Percentiles rank a stretch among this genome's conserved stretches.
Conservation (phyloP, 2,113 vertebrate genomes). For the Corythoichthys intestinalis region DNA sequence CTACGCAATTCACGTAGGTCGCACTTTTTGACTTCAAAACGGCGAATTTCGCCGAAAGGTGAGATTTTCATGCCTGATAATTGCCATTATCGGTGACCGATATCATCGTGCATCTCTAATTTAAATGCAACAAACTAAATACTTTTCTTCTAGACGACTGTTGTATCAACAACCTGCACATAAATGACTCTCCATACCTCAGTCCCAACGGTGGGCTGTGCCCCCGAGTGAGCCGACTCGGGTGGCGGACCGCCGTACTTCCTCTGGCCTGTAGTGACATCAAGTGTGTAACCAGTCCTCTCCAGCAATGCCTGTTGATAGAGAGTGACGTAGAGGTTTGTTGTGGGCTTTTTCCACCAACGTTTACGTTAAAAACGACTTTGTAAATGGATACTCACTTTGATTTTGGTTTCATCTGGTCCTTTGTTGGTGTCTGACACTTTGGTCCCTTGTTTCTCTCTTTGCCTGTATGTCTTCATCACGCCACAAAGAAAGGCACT, state of each 20-base stretch:
- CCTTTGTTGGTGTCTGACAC: constrained; percentile 98
- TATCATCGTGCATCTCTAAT: background rate
- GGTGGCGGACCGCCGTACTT: constrained; percentile 98
- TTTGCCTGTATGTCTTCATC: constrained; percentile 99
- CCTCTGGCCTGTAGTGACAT: constrained; percentile 98
- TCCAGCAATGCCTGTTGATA: constrained; percentile 87
- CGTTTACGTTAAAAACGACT: background rate
- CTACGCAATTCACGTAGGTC: no score
- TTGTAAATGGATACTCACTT: constrained; percentile 71
- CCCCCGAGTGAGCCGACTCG: constrained; percentile 88
- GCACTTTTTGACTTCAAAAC: no score
- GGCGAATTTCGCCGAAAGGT: no score
- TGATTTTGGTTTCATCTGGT: constrained; percentile 99
- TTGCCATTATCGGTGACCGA: no score
- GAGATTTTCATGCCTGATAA: no score
- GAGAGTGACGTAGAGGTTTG: background rate
- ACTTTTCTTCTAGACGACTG: background rate
- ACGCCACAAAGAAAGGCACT: constrained; percentile 99
- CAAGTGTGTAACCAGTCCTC: constrained; percentile 95
- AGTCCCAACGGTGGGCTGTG: constrained; percentile 95
- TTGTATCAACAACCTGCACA: background rate
- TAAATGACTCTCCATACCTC: constrained; percentile 75
- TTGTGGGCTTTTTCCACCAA: background rate
- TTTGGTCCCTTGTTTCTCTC: constrained; percentile 99
- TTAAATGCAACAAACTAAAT: background rate